These are phyloP conservation scores for Cosmopolites sordidus DNA, from an alignment of 2,888 invertebrate species.

Conservation along the genomic window DNA sequence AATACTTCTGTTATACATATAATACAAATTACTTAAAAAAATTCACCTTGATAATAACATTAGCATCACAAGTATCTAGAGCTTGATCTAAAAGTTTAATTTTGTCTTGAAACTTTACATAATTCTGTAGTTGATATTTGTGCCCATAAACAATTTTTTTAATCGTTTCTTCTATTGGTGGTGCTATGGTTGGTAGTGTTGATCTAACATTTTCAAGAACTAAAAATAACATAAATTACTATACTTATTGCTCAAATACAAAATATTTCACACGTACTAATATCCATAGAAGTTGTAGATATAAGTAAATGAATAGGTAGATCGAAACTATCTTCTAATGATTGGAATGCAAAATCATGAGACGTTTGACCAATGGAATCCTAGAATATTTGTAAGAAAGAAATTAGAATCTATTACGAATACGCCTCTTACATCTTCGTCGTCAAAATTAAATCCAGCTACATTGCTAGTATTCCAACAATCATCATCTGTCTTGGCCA, in stretches of 20 bases:
- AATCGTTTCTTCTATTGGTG: conserved; percentile 50
- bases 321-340: conserved; percentile 34
- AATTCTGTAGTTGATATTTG: conserved; percentile 50
- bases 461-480: conserved; percentile 76
- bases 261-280: conserved; percentile 26
- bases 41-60: conserved; percentile 66
- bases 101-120: conserved; percentile 59
- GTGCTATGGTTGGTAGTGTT: conserved; percentile 30
- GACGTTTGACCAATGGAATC: neutral
- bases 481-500: conserved; percentile 54
- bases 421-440: conserved; percentile 53
- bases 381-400: conserved; percentile 2
- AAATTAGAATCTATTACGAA: neutral
- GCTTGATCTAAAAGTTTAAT: conserved; percentile 67
- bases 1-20: conserved; percentile 30
- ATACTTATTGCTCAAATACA: neutral
- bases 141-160: conserved; percentile 52
- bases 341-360: conserved; percentile 33
- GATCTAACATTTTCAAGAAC: conserved; percentile 49
- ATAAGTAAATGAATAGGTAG: conserved; percentile 42
- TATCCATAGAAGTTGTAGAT: conserved; percentile 39
- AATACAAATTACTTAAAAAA: neutral
- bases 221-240: conserved; percentile 33
- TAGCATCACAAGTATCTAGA: conserved; percentile 68
- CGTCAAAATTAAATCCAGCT: conserved; percentile 73